Evolutionary conservation across 2,888 invertebrate genomes (phyloP).

Genomic region (Cactoblastis cactorum): DNA sequence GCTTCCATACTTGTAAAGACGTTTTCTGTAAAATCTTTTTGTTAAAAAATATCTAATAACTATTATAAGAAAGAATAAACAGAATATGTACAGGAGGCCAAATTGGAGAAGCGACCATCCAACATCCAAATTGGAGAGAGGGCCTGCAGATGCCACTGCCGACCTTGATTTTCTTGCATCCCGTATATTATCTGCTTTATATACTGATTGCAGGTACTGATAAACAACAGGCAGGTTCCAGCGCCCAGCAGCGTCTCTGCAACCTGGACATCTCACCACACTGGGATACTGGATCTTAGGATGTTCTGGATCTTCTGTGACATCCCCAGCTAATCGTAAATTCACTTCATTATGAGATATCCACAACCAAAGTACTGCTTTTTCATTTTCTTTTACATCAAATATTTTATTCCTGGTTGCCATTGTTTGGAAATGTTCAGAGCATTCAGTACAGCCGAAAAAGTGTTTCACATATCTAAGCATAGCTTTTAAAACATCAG

Average conservation of each 20-base stretch:
- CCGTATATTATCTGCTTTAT: slow-evolving; percentile 53
- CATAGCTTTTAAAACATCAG: slow-evolving; percentile 89
- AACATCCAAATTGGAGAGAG: slow-evolving; percentile 84
- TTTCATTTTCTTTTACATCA: slow-evolving; percentile 84
- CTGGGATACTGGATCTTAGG: slow-evolving; percentile 95
- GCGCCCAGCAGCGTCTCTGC: slow-evolving; percentile 76
- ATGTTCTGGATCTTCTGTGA: slow-evolving; percentile 92
- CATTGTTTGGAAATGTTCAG: slow-evolving; percentile 93
- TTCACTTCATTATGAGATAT: slow-evolving; percentile 96
- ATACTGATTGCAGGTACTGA: slow-evolving; percentile 78
- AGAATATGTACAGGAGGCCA: slow-evolving; percentile 86
- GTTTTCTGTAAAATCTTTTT: slow-evolving; percentile 85
- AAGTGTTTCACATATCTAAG: slow-evolving; percentile 93
- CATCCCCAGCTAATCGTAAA: slow-evolving; percentile 89
- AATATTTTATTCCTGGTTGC: slow-evolving; percentile 84
- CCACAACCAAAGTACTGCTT: slow-evolving; percentile 96
- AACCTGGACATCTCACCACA: slow-evolving; percentile 82
- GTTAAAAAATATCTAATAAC: slow-evolving; percentile 88
- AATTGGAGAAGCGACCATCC: slow-evolving; percentile 76
- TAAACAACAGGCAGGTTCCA: slow-evolving; percentile 84
- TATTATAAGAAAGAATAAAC: slow-evolving; percentile 85
- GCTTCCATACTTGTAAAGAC: slow-evolving; percentile 84
- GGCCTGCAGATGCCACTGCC: slow-evolving; percentile 52
- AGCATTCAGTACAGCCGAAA: slow-evolving; percentile 96
- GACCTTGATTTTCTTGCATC: slow-evolving; percentile 36